Evolutionary conservation across 2,113 vertebrate genomes (phyloP).

Genomic region (Neotoma lepida): DNA sequence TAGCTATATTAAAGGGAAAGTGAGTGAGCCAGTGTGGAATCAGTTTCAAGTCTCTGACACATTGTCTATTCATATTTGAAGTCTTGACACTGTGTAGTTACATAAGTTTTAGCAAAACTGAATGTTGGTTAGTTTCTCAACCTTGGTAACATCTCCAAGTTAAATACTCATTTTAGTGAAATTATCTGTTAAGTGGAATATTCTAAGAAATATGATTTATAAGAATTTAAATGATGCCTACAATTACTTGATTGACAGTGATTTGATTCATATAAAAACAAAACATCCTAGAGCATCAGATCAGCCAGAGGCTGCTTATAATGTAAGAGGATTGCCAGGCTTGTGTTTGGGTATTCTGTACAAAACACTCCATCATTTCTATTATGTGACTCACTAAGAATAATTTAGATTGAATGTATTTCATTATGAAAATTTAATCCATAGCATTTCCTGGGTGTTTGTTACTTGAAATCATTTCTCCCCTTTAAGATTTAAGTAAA

Average conservation of each 20-base stretch:
- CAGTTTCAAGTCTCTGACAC: not conserved
- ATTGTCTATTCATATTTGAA: not conserved
- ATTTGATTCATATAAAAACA: not conserved
- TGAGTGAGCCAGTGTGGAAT: not conserved
- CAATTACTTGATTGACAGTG: not conserved
- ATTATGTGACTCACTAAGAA: conserved; percentile 50
- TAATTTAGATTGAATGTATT: conserved; percentile 28
- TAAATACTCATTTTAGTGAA: conserved; percentile 47
- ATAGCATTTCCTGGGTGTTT: conserved; percentile 17
- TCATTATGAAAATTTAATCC: conserved; percentile 61
- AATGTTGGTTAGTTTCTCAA: not conserved
- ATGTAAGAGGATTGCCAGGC: conserved; percentile 7
- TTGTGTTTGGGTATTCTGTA: not conserved
- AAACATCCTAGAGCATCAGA: not conserved
- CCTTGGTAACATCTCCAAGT: not conserved
- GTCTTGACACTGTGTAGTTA: not conserved
- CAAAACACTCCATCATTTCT: not conserved
- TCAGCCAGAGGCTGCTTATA: not conserved
- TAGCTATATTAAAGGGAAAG: not conserved
- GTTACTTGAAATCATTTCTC: conserved; percentile 46
- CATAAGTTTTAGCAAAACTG: not conserved
- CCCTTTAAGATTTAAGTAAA: conserved; percentile 13
- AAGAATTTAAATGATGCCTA: not conserved
- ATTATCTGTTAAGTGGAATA: not conserved
- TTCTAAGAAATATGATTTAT: conserved; percentile 5